Evolutionary conservation across 2,888 invertebrate genomes (phyloP).

Genomic region (Ptychoptera albimana): DNA sequence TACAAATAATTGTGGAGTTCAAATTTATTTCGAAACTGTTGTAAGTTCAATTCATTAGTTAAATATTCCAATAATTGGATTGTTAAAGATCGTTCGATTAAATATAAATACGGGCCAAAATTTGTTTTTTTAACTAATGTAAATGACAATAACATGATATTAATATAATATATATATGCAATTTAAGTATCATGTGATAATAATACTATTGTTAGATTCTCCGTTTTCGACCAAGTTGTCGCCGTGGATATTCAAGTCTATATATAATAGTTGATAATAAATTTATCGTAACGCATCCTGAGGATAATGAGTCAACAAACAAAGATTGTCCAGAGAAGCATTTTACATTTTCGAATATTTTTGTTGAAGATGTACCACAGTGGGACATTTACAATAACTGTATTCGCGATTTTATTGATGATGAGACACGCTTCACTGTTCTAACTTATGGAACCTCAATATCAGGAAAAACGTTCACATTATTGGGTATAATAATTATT

Average conservation of each 20-base stretch:
- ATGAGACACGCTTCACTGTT: conserved; percentile 57
- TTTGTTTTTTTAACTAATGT: not conserved
- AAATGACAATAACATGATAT: not conserved
- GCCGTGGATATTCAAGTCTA: not conserved
- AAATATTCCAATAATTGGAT: too few relatives aligned
- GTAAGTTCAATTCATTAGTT: conserved; percentile 11
- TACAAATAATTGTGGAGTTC: conserved; percentile 14
- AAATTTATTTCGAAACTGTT: conserved; percentile 31
- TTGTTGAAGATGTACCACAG: conserved; percentile 20
- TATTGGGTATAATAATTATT: conserved; percentile 33
- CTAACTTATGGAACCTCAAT: conserved; percentile 82
- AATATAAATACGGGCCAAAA: too few relatives aligned
- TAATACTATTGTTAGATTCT: too few relatives aligned
- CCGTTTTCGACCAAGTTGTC: not conserved
- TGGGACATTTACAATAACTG: conserved; percentile 22
- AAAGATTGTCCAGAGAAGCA: conserved; percentile 23
- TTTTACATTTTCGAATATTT: conserved; percentile 24
- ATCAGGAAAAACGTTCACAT: conserved; percentile 74
- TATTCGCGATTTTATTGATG: conserved; percentile 28
- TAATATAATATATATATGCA: too few relatives aligned
- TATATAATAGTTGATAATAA: not conserved
- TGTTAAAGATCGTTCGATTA: too few relatives aligned
- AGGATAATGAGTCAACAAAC: conserved; percentile 7
- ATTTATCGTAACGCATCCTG: not conserved
- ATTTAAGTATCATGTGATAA: too few relatives aligned